phyloP scores from a whole-genome alignment of 1,140 invertebrate species.

The Drosophila cardini region DNA sequence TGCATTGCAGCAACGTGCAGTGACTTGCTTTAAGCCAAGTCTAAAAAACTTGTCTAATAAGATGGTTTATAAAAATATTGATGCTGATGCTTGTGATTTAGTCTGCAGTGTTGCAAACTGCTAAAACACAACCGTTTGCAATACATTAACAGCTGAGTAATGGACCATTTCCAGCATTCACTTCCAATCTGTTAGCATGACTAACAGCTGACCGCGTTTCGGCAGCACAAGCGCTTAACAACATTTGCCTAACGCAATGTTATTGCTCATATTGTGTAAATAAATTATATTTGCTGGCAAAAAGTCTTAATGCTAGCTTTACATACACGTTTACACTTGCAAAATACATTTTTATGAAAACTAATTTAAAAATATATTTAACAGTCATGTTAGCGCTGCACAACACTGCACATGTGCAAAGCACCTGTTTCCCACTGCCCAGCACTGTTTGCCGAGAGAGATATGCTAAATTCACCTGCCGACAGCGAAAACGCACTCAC shows the following conservation, averaged over 20 bases:
- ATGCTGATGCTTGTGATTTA: slow-evolving; percentile 14
- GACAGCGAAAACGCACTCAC: not conserved
- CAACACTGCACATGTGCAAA: not conserved
- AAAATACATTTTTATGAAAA: no score
- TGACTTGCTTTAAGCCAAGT: not conserved
- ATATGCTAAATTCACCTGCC: slow-evolving; percentile 35
- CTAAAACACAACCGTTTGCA: not conserved
- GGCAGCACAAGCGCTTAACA: not conserved
- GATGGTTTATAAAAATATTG: slow-evolving; percentile 33
- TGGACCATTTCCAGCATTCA: not conserved
- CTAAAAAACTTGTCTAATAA: slow-evolving; percentile 3
- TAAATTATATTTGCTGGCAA: no score
- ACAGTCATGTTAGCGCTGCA: not conserved
- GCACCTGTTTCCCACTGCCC: slow-evolving; percentile 31
- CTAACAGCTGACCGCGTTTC: not conserved
- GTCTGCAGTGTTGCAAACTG: slow-evolving; percentile 26
- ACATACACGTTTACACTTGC: no score
- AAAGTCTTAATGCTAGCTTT: no score
- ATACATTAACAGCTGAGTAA: slow-evolving; percentile 21
- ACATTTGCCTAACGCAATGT: not conserved
- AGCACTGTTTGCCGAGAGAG: slow-evolving; percentile 28
- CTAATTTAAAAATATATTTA: no score
- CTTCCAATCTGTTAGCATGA: not conserved
- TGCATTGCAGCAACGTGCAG: slow-evolving; percentile 46
- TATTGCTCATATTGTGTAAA: no score